Evolutionary conservation across 2,888 invertebrate species (phyloP).

Genomic region (Leptura quadrifasciata): DNA sequence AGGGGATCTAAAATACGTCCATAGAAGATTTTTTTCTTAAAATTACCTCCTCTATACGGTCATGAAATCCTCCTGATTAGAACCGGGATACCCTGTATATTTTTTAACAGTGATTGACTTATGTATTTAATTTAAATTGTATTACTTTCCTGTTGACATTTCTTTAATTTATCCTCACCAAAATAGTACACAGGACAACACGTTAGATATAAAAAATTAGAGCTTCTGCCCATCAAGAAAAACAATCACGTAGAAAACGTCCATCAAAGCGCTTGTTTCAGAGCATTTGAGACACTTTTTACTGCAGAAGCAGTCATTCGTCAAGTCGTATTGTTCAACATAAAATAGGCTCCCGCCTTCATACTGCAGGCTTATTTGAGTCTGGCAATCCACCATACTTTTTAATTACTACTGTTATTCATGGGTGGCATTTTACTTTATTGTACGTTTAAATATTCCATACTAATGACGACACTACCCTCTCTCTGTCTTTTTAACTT

Average conservation of each 20-base stretch:
- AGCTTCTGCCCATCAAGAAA: conserved; percentile 18
- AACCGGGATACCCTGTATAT: no score
- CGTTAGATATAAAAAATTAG: conserved; percentile 23
- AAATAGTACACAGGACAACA: conserved; percentile 2
- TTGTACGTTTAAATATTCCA: conserved; percentile 49
- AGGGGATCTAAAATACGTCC: no score
- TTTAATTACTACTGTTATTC: conserved; percentile 58
- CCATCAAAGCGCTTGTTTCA: conserved; percentile 53
- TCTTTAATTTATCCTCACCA: neutral
- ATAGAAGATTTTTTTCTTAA: no score
- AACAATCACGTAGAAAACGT: conserved; percentile 53
- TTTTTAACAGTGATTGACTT: no score
- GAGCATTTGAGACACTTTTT: conserved; percentile 55
- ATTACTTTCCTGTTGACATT: neutral
- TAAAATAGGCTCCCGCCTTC: conserved; percentile 47
- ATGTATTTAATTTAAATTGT: neutral
- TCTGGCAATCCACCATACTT: conserved; percentile 54
- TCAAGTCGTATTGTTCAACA: conserved; percentile 56
- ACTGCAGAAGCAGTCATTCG: conserved; percentile 55
- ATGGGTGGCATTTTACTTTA: conserved; percentile 52
- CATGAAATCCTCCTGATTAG: no score
- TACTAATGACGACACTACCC: conserved; percentile 46
- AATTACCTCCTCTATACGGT: no score
- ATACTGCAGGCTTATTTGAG: conserved; percentile 53
- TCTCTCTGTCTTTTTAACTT: conserved; percentile 37